Evolutionary conservation across 2,113 vertebrate genomes (phyloP), one percentile per base, ranked within the genome.

Genomic region (Coracopsis vasa): DNA sequence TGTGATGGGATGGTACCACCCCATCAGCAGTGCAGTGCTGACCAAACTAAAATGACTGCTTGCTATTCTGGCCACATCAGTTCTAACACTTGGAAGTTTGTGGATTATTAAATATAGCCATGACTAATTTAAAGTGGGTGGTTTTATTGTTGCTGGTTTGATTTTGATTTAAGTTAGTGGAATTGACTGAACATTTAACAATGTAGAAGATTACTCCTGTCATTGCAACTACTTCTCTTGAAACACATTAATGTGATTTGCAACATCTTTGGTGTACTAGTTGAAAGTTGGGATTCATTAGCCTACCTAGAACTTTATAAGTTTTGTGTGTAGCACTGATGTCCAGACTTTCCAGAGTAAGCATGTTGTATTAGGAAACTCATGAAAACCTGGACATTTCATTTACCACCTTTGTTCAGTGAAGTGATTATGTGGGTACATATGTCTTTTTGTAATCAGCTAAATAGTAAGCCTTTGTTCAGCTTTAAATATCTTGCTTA

Each of bases 331-430:
- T 41, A 67, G 17, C 37, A 67, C 25, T 24, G 16, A 50, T 21
- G n/a, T 64, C 23, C 15, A 78, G 48, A 69, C 10, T 69, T 86
- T n/a, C 47, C 2, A 2, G 44, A 42, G 23, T 58, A 16, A 33
- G 11, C 0, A 0, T 3, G 0, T 62, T 72, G 8, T 77, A 18
- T 58, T 33, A 27, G 29, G 53, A 73, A 62, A 50, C 28, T 81
- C 27, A 9, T 61, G 80, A 71, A 86, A 78, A 37, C 29, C 13
- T 45, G 33, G 50, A n/a, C 11, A 18, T 66, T 66, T 67, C 6
- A 51, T 54, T 72, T 61, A 67, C 2, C 0, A 21, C 18, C 16
- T 67, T 61, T 81, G 9, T 61, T 77, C 51, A 61, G 4, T 47
- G n/a, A 66, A 72, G 14, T 11, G 11, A 19, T 61, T 60, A 24